Conservation (phyloP, 2,113 vertebrate species). For the Ictalurus furcatus region DNA sequence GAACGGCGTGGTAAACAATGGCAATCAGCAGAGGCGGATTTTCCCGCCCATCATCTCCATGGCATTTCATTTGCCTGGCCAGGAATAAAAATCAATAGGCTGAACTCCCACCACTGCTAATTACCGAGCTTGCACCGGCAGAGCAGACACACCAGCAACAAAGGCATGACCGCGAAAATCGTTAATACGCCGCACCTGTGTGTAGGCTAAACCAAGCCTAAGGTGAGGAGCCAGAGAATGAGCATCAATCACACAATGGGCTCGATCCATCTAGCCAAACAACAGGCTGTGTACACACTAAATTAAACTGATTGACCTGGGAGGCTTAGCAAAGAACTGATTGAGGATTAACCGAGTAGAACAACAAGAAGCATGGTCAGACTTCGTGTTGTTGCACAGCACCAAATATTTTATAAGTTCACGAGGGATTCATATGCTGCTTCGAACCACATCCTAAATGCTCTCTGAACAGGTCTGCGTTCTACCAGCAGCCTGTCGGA, state of each 20-base stretch:
- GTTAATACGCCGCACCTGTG: slow-evolving; percentile 60
- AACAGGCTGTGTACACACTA: slow-evolving; percentile 42
- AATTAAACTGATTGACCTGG: slow-evolving; percentile 41
- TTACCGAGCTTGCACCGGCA: slow-evolving; percentile 61
- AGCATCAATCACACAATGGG: slow-evolving; percentile 56
- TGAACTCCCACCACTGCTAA: slow-evolving; percentile 64
- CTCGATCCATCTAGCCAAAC: slow-evolving; percentile 51
- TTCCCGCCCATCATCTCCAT: slow-evolving; percentile 54
- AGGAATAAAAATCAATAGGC: slow-evolving; percentile 66
- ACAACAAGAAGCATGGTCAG: neutral
- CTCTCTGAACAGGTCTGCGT: slow-evolving; percentile 11
- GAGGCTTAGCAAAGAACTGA: neutral
- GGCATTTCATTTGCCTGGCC: slow-evolving; percentile 60
- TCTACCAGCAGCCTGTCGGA: slow-evolving; percentile 34
- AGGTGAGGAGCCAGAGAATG: slow-evolving; percentile 63
- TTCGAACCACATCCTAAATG: neutral
- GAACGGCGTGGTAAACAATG: slow-evolving; percentile 31
- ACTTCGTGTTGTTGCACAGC: neutral
- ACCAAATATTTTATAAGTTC: neutral
- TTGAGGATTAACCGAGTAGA: neutral
- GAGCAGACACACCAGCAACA: slow-evolving; percentile 54
- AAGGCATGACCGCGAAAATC: slow-evolving; percentile 52
- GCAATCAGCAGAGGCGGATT: slow-evolving; percentile 44
- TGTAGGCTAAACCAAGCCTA: slow-evolving; percentile 55
- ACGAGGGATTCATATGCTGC: neutral